Evolutionary conservation across 2,888 invertebrate genomes (phyloP).

Genomic region (Leptinotarsa haldemani): DNA sequence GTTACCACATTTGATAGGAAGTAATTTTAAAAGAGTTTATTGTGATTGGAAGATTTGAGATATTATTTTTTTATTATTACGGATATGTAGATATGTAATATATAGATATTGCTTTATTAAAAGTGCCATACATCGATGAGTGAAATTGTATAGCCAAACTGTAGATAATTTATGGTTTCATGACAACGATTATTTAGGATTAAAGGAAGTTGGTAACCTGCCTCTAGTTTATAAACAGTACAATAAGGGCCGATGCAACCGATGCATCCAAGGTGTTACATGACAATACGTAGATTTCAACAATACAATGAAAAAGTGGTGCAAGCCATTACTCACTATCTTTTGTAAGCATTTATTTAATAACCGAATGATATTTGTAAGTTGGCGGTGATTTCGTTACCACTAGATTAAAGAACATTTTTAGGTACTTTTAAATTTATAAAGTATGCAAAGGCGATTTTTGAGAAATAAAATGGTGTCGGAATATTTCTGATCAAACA

Average conservation of each 20-base stretch:
- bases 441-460: slow-evolving; percentile 30
- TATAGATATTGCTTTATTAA: slow-evolving; percentile 51
- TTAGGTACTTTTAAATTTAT: slow-evolving; percentile 41
- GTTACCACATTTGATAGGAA: slow-evolving; percentile 57
- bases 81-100: slow-evolving; percentile 56
- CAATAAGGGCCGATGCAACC: slow-evolving; percentile 60
- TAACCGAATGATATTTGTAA: slow-evolving; percentile 52
- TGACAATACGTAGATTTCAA: slow-evolving; percentile 66
- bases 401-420: slow-evolving; percentile 50
- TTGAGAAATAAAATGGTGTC: slow-evolving; percentile 13
- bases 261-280: slow-evolving; percentile 64
- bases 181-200: slow-evolving; percentile 44
- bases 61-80: slow-evolving; percentile 58
- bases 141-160: slow-evolving; percentile 54
- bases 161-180: slow-evolving; percentile 47
- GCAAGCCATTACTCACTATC: slow-evolving; percentile 63
- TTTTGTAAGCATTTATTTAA: slow-evolving; percentile 65
- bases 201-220: slow-evolving; percentile 53
- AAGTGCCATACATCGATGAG: slow-evolving; percentile 60
- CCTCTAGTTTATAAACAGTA: slow-evolving; percentile 63
- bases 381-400: slow-evolving; percentile 63
- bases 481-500: too few relatives aligned
- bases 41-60: slow-evolving; percentile 56
- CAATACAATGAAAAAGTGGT: slow-evolving; percentile 67
- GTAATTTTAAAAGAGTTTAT: slow-evolving; percentile 51